A percentile compares a stretch with the other conserved stretches of the same genome.
Evolutionary conservation across 2,888 invertebrate species (phyloP).

Genomic region (Lithosia quadra): DNA sequence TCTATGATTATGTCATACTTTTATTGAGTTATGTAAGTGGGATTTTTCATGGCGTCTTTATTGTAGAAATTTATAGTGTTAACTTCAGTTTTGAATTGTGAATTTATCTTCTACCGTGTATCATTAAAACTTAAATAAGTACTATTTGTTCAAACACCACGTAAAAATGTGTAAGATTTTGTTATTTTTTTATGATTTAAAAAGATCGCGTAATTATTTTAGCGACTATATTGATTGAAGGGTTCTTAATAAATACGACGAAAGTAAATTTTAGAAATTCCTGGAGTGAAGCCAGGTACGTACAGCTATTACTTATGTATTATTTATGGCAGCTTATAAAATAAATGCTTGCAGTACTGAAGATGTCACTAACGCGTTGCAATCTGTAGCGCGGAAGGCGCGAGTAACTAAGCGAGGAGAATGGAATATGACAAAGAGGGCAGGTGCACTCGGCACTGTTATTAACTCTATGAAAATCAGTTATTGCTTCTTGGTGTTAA

Average conservation of each 20-base stretch:
- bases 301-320: not conserved
- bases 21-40: constrained; percentile 40
- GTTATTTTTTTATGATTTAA: not conserved
- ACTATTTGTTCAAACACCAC: not conserved
- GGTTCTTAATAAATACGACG: not conserved
- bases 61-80: constrained; percentile 21
- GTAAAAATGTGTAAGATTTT: not conserved
- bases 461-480: not conserved
- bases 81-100: not conserved
- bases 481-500: not conserved
- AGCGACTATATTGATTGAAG: not conserved
- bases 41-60: constrained; percentile 33
- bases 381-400: not conserved
- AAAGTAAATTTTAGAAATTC: not conserved
- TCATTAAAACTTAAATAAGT: not conserved
- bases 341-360: not conserved
- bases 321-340: not conserved
- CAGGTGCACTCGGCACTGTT: not conserved
- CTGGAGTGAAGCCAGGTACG: not conserved
- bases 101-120: not conserved
- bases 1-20: constrained; percentile 74
- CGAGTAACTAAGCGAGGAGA: not conserved
- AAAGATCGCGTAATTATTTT: not conserved
- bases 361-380: not conserved
- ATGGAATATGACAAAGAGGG: not conserved